phyloP scores from a whole-genome alignment of 2,888 invertebrate species.

The Drosophila mayaguana region DNA sequence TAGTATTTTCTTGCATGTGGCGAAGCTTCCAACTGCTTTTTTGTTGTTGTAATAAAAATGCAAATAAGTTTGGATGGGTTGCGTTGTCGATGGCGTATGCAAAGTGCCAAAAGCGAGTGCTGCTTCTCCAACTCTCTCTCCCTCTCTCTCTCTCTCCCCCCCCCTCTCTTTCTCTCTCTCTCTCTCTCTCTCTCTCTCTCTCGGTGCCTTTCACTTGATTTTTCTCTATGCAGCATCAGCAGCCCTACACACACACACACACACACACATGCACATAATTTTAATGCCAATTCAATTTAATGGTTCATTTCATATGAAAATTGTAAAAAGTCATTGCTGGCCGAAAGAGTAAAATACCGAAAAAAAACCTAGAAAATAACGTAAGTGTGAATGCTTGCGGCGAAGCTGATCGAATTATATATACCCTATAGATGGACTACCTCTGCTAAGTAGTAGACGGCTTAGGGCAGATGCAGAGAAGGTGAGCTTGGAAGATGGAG shows the following conservation, averaged over 20 bases:
- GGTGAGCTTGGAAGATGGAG: not conserved
- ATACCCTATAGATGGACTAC: slow-evolving; percentile 12
- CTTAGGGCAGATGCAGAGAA: not conserved
- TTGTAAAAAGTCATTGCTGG: slow-evolving; percentile 80
- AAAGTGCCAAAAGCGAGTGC: slow-evolving; percentile 74
- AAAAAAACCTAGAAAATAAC: slow-evolving; percentile 29
- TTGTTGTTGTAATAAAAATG: slow-evolving; percentile 79
- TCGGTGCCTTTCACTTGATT: not conserved
- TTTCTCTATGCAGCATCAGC: slow-evolving; percentile 20
- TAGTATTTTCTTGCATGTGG: slow-evolving; percentile 42
- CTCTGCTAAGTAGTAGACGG: too few relatives aligned
- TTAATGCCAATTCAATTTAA: slow-evolving; percentile 81
- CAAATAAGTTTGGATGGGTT: slow-evolving; percentile 76
- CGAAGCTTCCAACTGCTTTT: slow-evolving; percentile 49
- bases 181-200: too few relatives aligned
- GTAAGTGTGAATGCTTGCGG: not conserved
- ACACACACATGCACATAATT: slow-evolving; percentile 69
- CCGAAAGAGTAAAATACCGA: slow-evolving; percentile 62
- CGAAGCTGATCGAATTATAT: not conserved
- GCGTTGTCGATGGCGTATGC: slow-evolving; percentile 63
- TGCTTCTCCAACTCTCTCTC: slow-evolving; percentile 2
- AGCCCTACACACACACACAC: slow-evolving; percentile 42
- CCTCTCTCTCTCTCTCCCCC: too few relatives aligned
- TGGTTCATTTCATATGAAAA: slow-evolving; percentile 81
- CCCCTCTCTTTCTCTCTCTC: too few relatives aligned